These are phyloP conservation scores for Tinea trinotella DNA, from an alignment of 2,888 invertebrate species.

Conservation along the genomic window DNA sequence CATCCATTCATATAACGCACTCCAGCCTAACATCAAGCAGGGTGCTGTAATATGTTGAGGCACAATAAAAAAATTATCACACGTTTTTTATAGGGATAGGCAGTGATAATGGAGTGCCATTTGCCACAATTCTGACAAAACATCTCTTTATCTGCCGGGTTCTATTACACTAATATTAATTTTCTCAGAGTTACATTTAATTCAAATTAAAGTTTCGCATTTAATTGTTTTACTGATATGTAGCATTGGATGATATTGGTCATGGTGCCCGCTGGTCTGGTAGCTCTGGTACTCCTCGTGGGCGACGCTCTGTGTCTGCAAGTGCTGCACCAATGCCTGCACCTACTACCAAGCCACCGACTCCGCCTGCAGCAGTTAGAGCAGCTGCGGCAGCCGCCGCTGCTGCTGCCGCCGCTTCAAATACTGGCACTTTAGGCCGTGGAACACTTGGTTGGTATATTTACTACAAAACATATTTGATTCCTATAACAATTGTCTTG, in stretches of 20 bases:
- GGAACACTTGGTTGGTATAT: constrained; percentile 58
- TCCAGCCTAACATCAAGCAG: no score
- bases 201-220: background rate
- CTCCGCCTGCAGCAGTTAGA: constrained; percentile 87
- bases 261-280: constrained; percentile 84
- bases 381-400: constrained; percentile 69
- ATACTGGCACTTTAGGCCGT: constrained; percentile 63
- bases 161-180: no score
- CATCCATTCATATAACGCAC: no score
- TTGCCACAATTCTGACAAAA: no score
- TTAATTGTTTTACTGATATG: background rate
- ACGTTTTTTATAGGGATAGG: no score
- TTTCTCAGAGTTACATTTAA: background rate
- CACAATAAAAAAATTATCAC: no score
- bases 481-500: no score
- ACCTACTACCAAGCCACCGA: constrained; percentile 95
- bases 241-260: constrained; percentile 94
- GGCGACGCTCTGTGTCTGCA: constrained; percentile 78
- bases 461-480: no score
- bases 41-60: no score
- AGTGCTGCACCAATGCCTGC: constrained; percentile 79
- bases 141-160: no score
- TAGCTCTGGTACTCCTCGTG: constrained; percentile 78
- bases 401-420: constrained; percentile 79
- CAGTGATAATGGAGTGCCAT: no score